Conservation (phyloP, 2,113 vertebrate genomes). For the Ceratotherium simum region DNA sequence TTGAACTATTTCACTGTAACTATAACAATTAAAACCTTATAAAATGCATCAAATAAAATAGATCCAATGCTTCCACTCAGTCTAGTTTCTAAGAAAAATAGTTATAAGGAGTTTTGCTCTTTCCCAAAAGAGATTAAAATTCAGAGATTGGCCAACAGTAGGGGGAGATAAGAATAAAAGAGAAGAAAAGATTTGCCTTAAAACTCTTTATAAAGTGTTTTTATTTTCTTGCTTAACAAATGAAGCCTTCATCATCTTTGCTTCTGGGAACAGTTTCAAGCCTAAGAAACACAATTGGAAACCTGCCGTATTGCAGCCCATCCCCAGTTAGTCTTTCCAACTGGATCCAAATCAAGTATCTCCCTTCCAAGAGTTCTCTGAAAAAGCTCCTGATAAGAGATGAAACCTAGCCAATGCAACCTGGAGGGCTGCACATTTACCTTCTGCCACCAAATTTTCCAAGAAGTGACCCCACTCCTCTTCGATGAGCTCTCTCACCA, state of each 20-base stretch:
- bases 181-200: slow-evolving; percentile 55
- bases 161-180: slow-evolving; percentile 33
- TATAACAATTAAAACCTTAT: slow-evolving; percentile 68
- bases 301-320: not conserved
- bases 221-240: slow-evolving; percentile 61
- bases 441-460: slow-evolving; percentile 5
- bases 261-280: slow-evolving; percentile 70
- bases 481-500: not conserved
- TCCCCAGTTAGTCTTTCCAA: slow-evolving; percentile 34
- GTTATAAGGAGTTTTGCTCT: not conserved
- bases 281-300: slow-evolving; percentile 63
- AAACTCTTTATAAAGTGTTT: slow-evolving; percentile 52
- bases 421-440: not conserved
- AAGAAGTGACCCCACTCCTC: not conserved
- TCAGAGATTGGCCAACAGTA: not conserved
- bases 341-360: slow-evolving; percentile 22
- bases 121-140: slow-evolving; percentile 64
- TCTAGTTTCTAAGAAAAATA: slow-evolving; percentile 39
- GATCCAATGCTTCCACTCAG: slow-evolving; percentile 11
- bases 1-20: slow-evolving; percentile 52
- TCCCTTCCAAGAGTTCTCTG: slow-evolving; percentile 48
- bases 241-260: slow-evolving; percentile 58
- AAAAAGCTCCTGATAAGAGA: slow-evolving; percentile 46
- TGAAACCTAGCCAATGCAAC: slow-evolving; percentile 10
- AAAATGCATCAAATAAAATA: slow-evolving; percentile 47